phyloP scores from a whole-genome alignment of 1,140 invertebrate genomes.

The Hyposmocoma kahamanoa region DNA sequence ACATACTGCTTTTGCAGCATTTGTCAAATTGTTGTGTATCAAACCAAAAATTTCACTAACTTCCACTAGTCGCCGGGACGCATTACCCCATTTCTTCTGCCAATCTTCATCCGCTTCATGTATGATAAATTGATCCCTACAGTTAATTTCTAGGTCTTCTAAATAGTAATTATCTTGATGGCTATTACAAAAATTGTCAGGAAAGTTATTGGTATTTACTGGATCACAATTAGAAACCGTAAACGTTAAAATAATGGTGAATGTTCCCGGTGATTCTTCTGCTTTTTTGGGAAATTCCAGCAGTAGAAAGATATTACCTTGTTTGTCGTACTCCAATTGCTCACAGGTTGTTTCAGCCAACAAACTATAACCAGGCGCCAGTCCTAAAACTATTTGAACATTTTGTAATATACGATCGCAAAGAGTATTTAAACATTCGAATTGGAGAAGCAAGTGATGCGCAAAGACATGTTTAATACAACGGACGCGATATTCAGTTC shows the following conservation, averaged over 20 bases:
- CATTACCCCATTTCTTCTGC: constrained; percentile 38
- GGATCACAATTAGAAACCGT: constrained; percentile 97
- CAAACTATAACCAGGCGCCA: constrained; percentile 84
- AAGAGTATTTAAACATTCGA: constrained; percentile 96
- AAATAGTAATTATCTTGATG: constrained; percentile 82
- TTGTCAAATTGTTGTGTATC: constrained; percentile 83
- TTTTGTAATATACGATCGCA: constrained; percentile 95
- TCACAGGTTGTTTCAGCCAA: constrained; percentile 83
- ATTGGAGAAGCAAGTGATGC: constrained; percentile 91
- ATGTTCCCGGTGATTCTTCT: constrained; percentile 81
- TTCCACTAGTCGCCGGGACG: constrained; percentile 29
- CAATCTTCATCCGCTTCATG: constrained; percentile 36
- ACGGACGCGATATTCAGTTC: constrained; percentile 97
- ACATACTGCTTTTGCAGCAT: constrained; percentile 84
- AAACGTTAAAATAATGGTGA: constrained; percentile 93
- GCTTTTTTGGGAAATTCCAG: constrained; percentile 87
- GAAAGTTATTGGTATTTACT: constrained; percentile 86
- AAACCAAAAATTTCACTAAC: constrained; percentile 41
- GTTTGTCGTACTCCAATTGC: constrained; percentile 88
- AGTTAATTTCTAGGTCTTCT: constrained; percentile 87
- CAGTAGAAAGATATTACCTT: constrained; percentile 89
- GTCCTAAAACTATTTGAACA: constrained; percentile 90
- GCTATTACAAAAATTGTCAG: constrained; percentile 80
- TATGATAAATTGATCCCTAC: constrained; percentile 84
- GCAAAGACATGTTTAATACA: constrained; percentile 96